These are phyloP conservation scores for Ctenoplectra terminalis DNA, from an alignment of 1,140 invertebrate species.

Conservation along the genomic window DNA sequence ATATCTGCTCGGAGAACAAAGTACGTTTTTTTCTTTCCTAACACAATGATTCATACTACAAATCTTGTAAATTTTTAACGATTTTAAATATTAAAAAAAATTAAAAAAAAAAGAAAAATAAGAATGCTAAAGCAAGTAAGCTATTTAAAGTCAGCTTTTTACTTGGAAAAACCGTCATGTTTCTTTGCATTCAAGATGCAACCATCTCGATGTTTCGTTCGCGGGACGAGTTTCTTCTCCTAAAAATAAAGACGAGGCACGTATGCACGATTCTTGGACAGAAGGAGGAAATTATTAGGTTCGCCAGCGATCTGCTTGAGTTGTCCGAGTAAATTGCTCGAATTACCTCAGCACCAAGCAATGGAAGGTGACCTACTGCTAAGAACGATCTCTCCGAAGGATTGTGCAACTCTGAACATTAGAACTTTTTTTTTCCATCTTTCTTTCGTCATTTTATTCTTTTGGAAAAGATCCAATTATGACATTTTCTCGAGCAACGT, in stretches of 20 bases:
- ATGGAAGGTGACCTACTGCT: slow-evolving; percentile 33
- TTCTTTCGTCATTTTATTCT: too few species aligned
- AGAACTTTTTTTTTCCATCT: too few species aligned
- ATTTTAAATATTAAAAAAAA: too few species aligned
- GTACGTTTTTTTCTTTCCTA: background rate
- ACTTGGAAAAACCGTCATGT: background rate
- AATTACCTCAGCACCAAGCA: slow-evolving; percentile 41
- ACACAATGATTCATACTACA: background rate
- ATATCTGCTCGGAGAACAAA: background rate
- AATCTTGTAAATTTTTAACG: background rate
- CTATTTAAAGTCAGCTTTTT: too few species aligned
- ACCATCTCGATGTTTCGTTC: background rate
- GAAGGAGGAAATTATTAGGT: slow-evolving; percentile 57
- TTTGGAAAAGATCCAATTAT: background rate
- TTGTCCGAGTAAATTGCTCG: slow-evolving; percentile 44
- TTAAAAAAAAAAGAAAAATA: too few species aligned
- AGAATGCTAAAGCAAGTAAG: too few species aligned
- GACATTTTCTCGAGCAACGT: background rate
- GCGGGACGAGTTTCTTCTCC: slow-evolving; percentile 13
- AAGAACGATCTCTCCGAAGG: slow-evolving; percentile 1
- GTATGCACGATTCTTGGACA: slow-evolving; percentile 40
- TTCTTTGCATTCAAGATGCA: background rate
- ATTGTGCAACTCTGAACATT: slow-evolving; percentile 5
- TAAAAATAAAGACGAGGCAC: slow-evolving; percentile 43
- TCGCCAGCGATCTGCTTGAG: slow-evolving; percentile 36